Percentiles rank a stretch among this genome's conserved stretches.
Conservation (phyloP, 2,113 vertebrate genomes). For the Phyllostomus hastatus region DNA sequence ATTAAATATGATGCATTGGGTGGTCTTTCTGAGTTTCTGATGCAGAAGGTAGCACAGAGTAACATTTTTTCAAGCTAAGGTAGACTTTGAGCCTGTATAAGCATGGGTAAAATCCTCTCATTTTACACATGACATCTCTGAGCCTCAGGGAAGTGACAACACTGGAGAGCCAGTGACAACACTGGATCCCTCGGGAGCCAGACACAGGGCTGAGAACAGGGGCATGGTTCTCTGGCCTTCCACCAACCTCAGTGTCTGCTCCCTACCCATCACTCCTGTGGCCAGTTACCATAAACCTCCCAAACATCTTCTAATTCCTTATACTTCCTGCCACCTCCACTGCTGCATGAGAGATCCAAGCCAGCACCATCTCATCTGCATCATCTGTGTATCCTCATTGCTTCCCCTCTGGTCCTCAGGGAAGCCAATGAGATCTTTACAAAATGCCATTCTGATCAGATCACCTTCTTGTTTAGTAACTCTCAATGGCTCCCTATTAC, state of each 20-base stretch:
- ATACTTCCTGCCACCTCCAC: not conserved
- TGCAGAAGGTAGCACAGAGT: rapidly evolving
- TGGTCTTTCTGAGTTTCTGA: not conserved
- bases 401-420: not conserved
- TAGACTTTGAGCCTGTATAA: not conserved
- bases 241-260: not conserved
- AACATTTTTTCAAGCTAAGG: not conserved
- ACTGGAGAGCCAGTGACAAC: not conserved
- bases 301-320: not conserved
- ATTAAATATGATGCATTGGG: not conserved
- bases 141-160: not conserved
- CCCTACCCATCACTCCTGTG: not conserved
- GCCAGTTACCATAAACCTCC: not conserved
- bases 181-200: not conserved
- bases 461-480: not conserved
- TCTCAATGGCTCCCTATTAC: not conserved
- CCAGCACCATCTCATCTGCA: not conserved
- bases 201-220: not conserved
- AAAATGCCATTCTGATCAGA: not conserved
- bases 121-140: not conserved
- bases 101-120: too few relatives aligned
- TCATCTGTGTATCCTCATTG: not conserved
- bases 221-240: not conserved
- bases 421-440: not conserved
- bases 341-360: not conserved